Conservation (phyloP, 2,113 vertebrate species). For the Pomatostomus ruficeps region DNA sequence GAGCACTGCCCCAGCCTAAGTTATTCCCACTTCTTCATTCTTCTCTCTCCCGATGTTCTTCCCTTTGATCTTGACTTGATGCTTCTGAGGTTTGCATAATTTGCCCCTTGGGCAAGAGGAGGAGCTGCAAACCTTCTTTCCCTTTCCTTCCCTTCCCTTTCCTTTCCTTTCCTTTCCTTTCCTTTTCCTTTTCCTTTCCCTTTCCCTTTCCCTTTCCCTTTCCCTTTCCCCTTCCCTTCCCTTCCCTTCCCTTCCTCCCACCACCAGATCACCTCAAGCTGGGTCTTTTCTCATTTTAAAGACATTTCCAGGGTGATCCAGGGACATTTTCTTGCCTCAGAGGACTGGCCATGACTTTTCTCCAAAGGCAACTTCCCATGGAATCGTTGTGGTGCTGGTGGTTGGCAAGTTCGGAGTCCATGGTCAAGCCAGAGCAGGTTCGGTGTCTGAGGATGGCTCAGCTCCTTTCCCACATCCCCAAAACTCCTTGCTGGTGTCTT, state of each 20-base stretch:
- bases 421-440: rapidly evolving
- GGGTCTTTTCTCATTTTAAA: no score
- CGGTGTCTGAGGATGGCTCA: neutral
- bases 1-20: neutral
- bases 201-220: neutral
- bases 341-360: neutral
- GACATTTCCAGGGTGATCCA: neutral
- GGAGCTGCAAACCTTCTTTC: neutral
- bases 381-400: neutral
- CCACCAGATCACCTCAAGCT: neutral
- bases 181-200: neutral
- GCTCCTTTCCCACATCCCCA: neutral
- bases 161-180: neutral
- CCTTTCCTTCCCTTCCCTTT: neutral
- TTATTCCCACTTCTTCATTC: neutral
- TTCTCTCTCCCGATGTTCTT: neutral
- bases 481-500: neutral
- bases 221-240: neutral
- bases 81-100: neutral
- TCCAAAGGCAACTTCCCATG: neutral
- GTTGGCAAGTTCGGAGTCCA: neutral
- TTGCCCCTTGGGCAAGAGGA: neutral
- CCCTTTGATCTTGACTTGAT: slow-evolving; percentile 15
- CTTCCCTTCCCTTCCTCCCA: neutral
- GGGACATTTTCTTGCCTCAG: neutral